Evolutionary conservation across 2,888 invertebrate species (phyloP).

Genomic region (Drosophila meridionalis): DNA sequence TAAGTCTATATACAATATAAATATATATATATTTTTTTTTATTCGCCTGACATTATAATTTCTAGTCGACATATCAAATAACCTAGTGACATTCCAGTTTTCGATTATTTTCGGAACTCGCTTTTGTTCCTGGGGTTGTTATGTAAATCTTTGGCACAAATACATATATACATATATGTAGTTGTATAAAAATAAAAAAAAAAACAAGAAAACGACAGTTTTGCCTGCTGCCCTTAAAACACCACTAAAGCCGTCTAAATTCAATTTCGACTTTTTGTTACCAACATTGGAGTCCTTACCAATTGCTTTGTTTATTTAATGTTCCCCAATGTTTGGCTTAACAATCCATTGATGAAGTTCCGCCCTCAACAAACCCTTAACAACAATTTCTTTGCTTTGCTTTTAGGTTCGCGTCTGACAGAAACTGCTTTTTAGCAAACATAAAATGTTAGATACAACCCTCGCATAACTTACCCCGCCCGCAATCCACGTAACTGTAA

Average conservation of each 20-base stretch:
- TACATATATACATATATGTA: too few species aligned
- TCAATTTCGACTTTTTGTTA: neutral
- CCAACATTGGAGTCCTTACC: neutral
- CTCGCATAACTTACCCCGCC: neutral
- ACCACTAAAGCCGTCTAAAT: neutral
- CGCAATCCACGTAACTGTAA: neutral
- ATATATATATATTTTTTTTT: neutral
- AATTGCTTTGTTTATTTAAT: constrained; percentile 28
- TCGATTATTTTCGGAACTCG: neutral
- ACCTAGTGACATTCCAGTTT: constrained; percentile 28
- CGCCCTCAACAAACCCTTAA: neutral
- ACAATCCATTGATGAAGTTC: constrained; percentile 14
- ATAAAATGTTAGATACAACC: constrained; percentile 34
- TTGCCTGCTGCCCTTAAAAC: neutral
- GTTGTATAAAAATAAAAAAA: too few species aligned
- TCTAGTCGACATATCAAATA: constrained; percentile 28
- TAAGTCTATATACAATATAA: too few species aligned
- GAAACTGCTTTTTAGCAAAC: constrained; percentile 17
- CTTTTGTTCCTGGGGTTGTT: neutral
- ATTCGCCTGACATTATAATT: constrained; percentile 25
- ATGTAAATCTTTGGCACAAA: neutral
- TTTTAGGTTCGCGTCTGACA: neutral
- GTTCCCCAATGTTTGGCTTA: neutral
- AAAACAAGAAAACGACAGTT: neutral
- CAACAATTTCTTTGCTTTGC: constrained; percentile 7